phyloP scores from a whole-genome alignment of 2,113 vertebrate species.

The Talpa occidentalis region DNA sequence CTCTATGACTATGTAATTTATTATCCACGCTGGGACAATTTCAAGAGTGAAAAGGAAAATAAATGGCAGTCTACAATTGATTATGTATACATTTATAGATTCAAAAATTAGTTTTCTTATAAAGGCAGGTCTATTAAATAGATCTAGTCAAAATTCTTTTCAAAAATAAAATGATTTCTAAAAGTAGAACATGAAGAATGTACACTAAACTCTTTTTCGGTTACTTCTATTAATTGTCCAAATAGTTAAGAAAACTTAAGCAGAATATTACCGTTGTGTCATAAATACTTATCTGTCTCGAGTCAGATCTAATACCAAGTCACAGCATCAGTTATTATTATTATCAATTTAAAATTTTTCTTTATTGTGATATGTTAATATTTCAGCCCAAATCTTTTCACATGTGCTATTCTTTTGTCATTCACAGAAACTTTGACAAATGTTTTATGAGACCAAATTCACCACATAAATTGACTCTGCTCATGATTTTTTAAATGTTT shows the following conservation, averaged over 20 bases:
- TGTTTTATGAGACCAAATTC: conserved; percentile 14
- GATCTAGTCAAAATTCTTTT: conserved; percentile 32
- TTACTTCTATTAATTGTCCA: not conserved
- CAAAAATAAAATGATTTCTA: conserved; percentile 17
- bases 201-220: not conserved
- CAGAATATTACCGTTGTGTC: not conserved
- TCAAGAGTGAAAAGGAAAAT: conserved; percentile 51
- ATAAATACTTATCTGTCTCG: not conserved
- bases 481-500: not conserved
- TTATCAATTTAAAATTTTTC: not conserved
- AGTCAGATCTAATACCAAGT: not conserved
- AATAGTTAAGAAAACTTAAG: not conserved
- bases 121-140: conserved; percentile 30
- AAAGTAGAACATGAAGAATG: not conserved
- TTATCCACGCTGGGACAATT: conserved; percentile 45
- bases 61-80: conserved; percentile 41
- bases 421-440: conserved; percentile 11
- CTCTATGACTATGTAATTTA: conserved; percentile 1
- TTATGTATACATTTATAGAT: conserved; percentile 44
- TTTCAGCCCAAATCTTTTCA: not conserved
- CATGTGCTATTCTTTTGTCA: not conserved
- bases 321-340: not conserved
- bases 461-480: not conserved
- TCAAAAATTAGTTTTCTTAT: conserved; percentile 20
- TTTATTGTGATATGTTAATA: not conserved